Percentiles rank a stretch among this genome's conserved stretches.
Conservation (phyloP, 2,797 vertebrate species). For the Champsocephalus gunnari region DNA sequence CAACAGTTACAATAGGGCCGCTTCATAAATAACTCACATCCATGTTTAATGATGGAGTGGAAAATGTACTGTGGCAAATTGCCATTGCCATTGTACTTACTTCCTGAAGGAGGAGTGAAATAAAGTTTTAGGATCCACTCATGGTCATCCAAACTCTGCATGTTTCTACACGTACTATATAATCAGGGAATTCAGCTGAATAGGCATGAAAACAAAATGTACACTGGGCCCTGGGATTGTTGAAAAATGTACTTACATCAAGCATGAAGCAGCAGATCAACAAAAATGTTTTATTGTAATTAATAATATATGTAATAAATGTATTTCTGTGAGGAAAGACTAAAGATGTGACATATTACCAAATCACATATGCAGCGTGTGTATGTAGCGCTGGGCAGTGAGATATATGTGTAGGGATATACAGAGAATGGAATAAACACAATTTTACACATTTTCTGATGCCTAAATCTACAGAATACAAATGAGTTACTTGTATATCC, state of each 20-base stretch:
- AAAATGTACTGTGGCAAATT: conserved; percentile 50
- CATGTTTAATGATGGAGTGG: conserved; percentile 60
- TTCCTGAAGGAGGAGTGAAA: conserved; percentile 45
- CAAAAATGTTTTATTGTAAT: neutral
- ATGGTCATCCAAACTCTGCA: conserved; percentile 42
- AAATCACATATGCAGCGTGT: conserved; percentile 4
- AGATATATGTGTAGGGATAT: neutral
- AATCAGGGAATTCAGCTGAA: conserved; percentile 48
- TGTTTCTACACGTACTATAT: conserved; percentile 38
- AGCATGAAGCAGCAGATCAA: conserved; percentile 11
- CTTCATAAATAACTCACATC: conserved; percentile 56
- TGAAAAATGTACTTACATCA: conserved; percentile 34
- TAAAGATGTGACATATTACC: neutral
- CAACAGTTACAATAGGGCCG: conserved; percentile 5
- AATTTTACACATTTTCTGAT: neutral
- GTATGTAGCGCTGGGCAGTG: neutral
- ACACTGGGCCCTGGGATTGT: neutral
- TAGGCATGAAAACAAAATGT: conserved; percentile 30
- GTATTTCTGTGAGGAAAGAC: neutral
- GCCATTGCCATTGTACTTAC: conserved; percentile 28
- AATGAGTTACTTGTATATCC: no score
- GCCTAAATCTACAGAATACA: neutral
- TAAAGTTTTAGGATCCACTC: conserved; percentile 31
- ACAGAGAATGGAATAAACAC: neutral
- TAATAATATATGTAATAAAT: neutral